A percentile compares a stretch with the other conserved stretches of the same genome.
Conservation (phyloP, 2,113 vertebrate genomes). For the Thermophis baileyi region DNA sequence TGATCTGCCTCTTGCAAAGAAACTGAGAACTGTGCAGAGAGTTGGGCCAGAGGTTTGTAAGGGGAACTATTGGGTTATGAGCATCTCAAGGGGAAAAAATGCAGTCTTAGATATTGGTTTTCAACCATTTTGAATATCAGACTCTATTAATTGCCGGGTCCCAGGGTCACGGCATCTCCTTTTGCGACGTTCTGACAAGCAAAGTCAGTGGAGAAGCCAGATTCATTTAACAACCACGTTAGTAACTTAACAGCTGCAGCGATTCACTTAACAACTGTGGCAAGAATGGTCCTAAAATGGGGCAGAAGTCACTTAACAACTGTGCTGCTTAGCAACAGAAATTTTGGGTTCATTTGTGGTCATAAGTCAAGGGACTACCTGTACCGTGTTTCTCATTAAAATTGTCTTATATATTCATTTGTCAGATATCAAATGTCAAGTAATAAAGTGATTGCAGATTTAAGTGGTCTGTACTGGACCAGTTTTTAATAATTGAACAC, state of each 20-base stretch:
- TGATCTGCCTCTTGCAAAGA: slow-evolving; percentile 87
- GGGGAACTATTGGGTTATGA: background rate
- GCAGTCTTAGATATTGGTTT: background rate
- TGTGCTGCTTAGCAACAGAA: background rate
- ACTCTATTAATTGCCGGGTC: background rate
- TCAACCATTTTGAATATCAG: no score
- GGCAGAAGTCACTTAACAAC: background rate
- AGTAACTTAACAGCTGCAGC: background rate
- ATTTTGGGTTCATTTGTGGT: background rate
- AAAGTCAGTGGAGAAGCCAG: background rate
- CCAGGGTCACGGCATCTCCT: background rate
- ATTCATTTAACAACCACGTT: background rate
- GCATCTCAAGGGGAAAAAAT: background rate
- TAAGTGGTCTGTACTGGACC: background rate
- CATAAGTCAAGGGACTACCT: background rate
- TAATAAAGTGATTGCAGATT: background rate
- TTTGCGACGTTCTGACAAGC: background rate
- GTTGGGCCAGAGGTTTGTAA: slow-evolving; percentile 84
- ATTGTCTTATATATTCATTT: background rate
- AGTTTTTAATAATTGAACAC: background rate
- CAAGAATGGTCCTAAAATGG: background rate
- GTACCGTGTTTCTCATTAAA: background rate
- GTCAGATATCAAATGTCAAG: background rate
- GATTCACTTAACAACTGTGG: background rate
- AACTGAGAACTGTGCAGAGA: slow-evolving; percentile 83